Evolutionary conservation across 2,113 vertebrate genomes (phyloP).

Genomic region (Leiothrix lutea): DNA sequence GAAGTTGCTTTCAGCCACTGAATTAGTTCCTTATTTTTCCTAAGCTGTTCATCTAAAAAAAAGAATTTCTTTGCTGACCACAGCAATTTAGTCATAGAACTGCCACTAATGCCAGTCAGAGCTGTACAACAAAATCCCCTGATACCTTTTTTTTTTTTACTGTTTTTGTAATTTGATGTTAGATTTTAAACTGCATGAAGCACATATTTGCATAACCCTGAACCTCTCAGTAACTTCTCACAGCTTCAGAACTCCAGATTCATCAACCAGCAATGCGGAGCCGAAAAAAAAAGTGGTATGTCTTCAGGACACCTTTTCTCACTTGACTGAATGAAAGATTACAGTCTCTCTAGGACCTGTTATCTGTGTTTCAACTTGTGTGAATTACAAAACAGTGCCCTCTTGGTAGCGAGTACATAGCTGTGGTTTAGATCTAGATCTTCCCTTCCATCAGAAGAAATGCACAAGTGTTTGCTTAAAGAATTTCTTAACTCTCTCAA

Average conservation of each 20-base stretch:
- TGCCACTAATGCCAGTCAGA: neutral
- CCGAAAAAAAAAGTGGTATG: fast-evolving
- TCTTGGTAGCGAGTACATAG: neutral
- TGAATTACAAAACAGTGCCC: neutral
- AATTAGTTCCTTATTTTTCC: neutral
- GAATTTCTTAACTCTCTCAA: neutral
- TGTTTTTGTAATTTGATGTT: neutral
- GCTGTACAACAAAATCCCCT: neutral
- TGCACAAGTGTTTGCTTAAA: neutral
- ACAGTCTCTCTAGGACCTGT: neutral
- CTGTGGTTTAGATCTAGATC: neutral
- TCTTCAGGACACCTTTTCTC: neutral
- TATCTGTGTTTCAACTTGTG: neutral
- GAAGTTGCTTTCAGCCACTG: neutral
- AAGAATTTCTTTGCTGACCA: neutral
- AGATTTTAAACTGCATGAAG: neutral
- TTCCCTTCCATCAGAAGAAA: neutral
- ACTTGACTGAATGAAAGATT: neutral
- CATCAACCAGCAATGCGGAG: neutral
- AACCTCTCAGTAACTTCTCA: neutral
- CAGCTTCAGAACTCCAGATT: neutral
- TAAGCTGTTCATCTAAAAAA: neutral
- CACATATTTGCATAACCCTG: neutral
- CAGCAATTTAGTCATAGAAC: neutral
- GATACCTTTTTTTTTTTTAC: fast-evolving